Base-by-base conservation (phyloP, 2,113 vertebrate species). In the Poeciliopsis turrubarensis region DNA sequence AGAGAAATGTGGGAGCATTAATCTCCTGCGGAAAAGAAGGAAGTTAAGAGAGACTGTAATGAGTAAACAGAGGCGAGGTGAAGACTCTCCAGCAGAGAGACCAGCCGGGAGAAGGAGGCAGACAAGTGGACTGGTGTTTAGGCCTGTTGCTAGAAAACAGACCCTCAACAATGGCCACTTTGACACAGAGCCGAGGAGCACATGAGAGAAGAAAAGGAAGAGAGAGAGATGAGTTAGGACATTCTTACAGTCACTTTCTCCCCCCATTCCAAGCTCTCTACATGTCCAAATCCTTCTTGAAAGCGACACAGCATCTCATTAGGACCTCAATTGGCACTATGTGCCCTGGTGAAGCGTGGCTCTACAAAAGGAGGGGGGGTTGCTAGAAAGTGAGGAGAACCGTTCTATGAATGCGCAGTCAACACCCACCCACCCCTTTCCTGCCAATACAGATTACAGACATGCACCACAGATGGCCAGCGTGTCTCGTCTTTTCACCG, bases 401-500 rank as follows among this genome's bases (percentile, higher is more conserved):
- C 17, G 22, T 25, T 72, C 30, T 44, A 17, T 29, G 68, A 37
- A 47, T 32, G 71, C 61, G 68, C 69, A 60, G 34, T 44, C 7
- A 12, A 41, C 41, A 3, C 30, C 22, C 8, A 31, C 41, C 44
- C 68, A 1, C 29, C 31, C 22, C 68, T 41, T 34, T 68, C 68
- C 68, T 19, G 76, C 85, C 83, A 70, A 73, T 68, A 64, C 89
- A 89, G 92, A 93, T 94, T 90, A 89, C 89, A 88, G 85, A 91
- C 90, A 87, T 65, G 80, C 90, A 92, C 91, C 93, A 94, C 95
- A 95, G 94, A 95, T 95, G 95, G 95, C 73, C 85, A 86, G 83
- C 84, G 87, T 83, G 87, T 91, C 92, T 92, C 87, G 87, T 90
- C 90, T 94, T 94, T 93, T 92, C 90, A 93, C 80, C 71, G 66